Base-by-base conservation (phyloP, 2,888 invertebrate species). In the Drosophila buzzatii region DNA sequence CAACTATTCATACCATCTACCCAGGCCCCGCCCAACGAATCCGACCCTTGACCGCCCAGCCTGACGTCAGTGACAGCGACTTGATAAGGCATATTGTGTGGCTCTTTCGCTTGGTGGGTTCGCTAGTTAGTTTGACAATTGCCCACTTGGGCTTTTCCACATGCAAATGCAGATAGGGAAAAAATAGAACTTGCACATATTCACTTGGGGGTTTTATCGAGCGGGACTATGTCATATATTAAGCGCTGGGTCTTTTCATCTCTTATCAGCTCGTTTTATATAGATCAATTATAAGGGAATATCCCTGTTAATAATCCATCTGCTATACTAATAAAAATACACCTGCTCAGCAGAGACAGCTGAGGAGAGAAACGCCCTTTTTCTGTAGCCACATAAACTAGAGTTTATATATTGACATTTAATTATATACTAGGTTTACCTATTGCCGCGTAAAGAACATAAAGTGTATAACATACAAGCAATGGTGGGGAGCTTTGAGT, bases 11-110 rank as follows among this genome's bases (percentile, higher is more conserved):
- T 20, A 27, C 55, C 20, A 6, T 2, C n/a, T 35, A 3, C 3
- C 45, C 45, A 10, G 1, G 14, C 23, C 23, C 45, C 20, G 9
- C 23, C 35, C 16, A 20, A 10, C 41, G 20, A 33, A 51, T 51
- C 9, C 10, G 27, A 27, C 55, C 55, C 41, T 55, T 27, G 41
- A 31, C 42, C 16, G 20, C 12, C 31, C 8, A 31, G 58, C 45
- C 58, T 81, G 69, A 72, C 79, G 78, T 80, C 78, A 79, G 62
- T 73, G 69, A 27, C 49, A 73, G 42, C 23, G 37, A 20, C 51
- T 53, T 70, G 70, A 70, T 70, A 70, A 70, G 39, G 47, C 47
- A 35, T 33, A 58, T 58, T 45, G 23, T 58, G 45, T 51, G 49
- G 51, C 33, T 35, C 18, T 51, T 51, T 27, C 23, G 45, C 45